A percentile compares a stretch with the other conserved stretches of the same genome.
phyloP scores from a whole-genome alignment of 2,797 vertebrate species.

The Syngnathus acus region DNA sequence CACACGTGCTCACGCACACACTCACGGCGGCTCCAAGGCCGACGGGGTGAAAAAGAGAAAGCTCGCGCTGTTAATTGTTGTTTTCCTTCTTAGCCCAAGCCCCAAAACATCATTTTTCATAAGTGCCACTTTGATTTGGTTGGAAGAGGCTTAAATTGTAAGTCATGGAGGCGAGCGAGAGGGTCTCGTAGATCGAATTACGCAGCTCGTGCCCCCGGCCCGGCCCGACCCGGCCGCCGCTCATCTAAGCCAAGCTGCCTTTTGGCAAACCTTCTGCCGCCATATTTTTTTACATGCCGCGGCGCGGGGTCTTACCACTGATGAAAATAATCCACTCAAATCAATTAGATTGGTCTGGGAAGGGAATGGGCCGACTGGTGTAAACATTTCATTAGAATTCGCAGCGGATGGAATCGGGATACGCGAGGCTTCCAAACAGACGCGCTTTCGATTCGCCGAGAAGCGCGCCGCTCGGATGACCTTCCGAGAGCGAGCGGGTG shows the following conservation, averaged over 20 bases:
- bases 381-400: slow-evolving; percentile 58
- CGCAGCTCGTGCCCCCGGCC: slow-evolving; percentile 53
- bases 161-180: slow-evolving; percentile 49
- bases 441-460: slow-evolving; percentile 27
- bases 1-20: slow-evolving; percentile 18
- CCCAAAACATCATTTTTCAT: slow-evolving; percentile 74
- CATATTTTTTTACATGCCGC: slow-evolving; percentile 66
- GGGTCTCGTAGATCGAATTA: slow-evolving; percentile 50
- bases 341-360: slow-evolving; percentile 53
- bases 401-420: slow-evolving; percentile 31
- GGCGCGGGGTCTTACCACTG: slow-evolving; percentile 52
- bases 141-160: slow-evolving; percentile 69
- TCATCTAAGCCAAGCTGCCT: slow-evolving; percentile 78
- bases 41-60: slow-evolving; percentile 24
- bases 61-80: slow-evolving; percentile 73
- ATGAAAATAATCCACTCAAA: slow-evolving; percentile 65
- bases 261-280: slow-evolving; percentile 60
- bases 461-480: not conserved
- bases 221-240: slow-evolving; percentile 57
- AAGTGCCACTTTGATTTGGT: slow-evolving; percentile 75
- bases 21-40: slow-evolving; percentile 35
- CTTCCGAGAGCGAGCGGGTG: no score
- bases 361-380: slow-evolving; percentile 32
- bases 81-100: slow-evolving; percentile 67
- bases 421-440: slow-evolving; percentile 41